Conservation (phyloP, 2,888 invertebrate genomes). For the Hypercompe scribonia region DNA sequence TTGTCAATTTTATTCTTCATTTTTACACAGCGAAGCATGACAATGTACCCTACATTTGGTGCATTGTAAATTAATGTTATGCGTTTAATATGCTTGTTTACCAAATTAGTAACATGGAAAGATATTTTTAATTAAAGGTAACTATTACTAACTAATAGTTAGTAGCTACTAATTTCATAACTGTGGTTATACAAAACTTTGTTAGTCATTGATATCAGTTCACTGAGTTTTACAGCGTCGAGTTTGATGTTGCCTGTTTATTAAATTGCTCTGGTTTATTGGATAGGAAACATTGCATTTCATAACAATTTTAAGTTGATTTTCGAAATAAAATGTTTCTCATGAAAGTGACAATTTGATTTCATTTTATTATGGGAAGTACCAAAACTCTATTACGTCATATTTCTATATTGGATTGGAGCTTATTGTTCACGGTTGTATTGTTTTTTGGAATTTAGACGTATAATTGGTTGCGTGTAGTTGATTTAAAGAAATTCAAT, state of each 20-base stretch:
- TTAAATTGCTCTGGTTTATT: constrained; percentile 12
- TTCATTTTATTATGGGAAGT: neutral
- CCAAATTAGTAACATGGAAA: neutral
- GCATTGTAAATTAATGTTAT: too few relatives aligned
- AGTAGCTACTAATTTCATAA: neutral
- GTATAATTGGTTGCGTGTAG: too few relatives aligned
- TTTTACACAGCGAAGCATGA: too few relatives aligned
- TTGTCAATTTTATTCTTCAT: too few relatives aligned
- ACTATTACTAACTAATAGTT: neutral
- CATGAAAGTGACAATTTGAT: neutral
- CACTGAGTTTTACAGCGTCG: constrained; percentile 1
- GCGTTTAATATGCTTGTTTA: neutral
- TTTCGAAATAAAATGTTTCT: neutral
- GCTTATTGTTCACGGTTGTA: neutral
- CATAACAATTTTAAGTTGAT: neutral
- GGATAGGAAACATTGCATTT: constrained; percentile 15
- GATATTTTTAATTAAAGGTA: neutral
- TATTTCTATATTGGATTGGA: neutral
- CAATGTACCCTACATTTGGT: too few relatives aligned
- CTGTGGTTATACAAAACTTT: neutral
- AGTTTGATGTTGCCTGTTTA: constrained; percentile 10
- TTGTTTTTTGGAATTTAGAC: neutral
- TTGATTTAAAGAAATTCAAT: too few relatives aligned
- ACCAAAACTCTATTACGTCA: neutral
- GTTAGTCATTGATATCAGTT: neutral